A percentile compares a stretch with the other conserved stretches of the same genome.
Evolutionary conservation across 2,797 vertebrate genomes (phyloP).

Genomic region (Xerus rutilus): DNA sequence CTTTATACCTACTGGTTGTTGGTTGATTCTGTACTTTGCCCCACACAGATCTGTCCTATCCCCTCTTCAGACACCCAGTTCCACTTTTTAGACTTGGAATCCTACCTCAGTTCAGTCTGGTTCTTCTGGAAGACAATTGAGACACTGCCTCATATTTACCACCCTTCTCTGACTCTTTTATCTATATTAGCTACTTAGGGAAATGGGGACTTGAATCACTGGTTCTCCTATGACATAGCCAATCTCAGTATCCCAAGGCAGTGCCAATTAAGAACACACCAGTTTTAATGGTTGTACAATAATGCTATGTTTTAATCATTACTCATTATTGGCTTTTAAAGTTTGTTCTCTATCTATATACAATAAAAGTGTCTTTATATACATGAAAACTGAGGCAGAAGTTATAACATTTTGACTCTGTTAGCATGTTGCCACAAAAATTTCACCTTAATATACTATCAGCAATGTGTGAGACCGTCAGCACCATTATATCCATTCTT

Average conservation of each 20-base stretch:
- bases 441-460: not conserved
- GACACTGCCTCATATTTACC: not conserved
- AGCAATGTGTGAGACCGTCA: not conserved
- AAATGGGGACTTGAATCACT: not conserved
- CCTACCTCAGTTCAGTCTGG: not conserved
- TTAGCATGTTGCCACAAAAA: not conserved
- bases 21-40: not conserved
- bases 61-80: not conserved
- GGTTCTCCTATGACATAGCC: not conserved
- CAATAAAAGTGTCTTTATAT: not conserved
- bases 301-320: not conserved
- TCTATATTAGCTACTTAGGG: not conserved
- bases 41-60: not conserved
- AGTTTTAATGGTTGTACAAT: not conserved
- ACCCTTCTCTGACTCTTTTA: not conserved
- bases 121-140: not conserved
- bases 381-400: not conserved
- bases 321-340: not conserved
- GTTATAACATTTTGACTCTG: accelerated
- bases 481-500: not conserved
- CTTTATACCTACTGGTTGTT: not conserved
- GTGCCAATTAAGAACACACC: not conserved
- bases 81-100: not conserved
- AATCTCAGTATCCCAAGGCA: not conserved
- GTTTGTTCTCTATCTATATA: not conserved